phyloP scores from a whole-genome alignment of 2,888 invertebrate species.

The Ormia ochracea region DNA sequence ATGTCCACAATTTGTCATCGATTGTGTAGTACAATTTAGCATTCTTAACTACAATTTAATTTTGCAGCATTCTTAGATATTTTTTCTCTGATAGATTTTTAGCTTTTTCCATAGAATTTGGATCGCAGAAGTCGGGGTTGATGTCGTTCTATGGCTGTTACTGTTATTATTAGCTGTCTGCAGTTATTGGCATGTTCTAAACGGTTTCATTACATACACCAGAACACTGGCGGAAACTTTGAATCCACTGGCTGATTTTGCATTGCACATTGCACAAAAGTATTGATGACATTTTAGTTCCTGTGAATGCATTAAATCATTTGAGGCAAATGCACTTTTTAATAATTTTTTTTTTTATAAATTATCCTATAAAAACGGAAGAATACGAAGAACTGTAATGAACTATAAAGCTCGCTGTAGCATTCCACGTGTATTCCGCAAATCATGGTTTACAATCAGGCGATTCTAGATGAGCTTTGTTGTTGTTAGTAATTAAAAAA shows the following conservation, averaged over 20 bases:
- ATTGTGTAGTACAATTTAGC: conserved; percentile 74
- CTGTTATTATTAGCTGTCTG: background rate
- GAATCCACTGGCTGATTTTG: conserved; percentile 14
- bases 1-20: conserved; percentile 78
- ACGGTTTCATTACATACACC: conserved; percentile 40
- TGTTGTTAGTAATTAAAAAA: too few species aligned
- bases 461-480: too few species aligned
- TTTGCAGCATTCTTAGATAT: background rate
- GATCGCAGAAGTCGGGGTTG: background rate
- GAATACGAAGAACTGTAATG: background rate
- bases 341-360: too few species aligned
- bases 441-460: too few species aligned
- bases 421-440: too few species aligned
- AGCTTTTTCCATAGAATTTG: conserved; percentile 22
- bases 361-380: too few species aligned
- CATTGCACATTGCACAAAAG: conserved; percentile 1
- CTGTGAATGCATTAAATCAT: background rate
- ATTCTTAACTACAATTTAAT: conserved; percentile 54
- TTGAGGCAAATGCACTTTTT: background rate
- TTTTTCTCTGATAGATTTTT: conserved; percentile 6
- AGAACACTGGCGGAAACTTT: conserved; percentile 59
- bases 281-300: background rate
- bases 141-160: conserved; percentile 7
- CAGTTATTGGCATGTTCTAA: conserved; percentile 64
- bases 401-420: too few species aligned